A percentile compares a stretch with the other conserved stretches of the same genome.
Evolutionary conservation across 2,888 invertebrate species (phyloP).

Genomic region (Tiphia femorata): DNA sequence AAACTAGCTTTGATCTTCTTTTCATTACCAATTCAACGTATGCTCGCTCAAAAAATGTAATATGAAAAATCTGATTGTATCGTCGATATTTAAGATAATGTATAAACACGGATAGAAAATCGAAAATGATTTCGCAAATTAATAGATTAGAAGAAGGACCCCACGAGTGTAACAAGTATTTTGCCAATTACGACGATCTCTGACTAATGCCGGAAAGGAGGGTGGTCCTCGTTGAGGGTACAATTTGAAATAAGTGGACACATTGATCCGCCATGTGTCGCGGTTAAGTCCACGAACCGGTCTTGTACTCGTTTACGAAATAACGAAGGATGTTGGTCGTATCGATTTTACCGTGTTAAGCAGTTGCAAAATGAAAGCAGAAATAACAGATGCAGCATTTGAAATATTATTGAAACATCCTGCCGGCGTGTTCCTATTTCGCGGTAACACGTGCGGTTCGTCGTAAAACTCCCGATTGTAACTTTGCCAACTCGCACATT

Average conservation of each 20-base stretch:
- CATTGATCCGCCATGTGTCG: constrained; percentile 27
- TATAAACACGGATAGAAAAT: too few relatives aligned
- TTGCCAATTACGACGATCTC: constrained; percentile 58
- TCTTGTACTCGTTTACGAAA: too few relatives aligned
- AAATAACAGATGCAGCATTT: too few relatives aligned
- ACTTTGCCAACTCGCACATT: constrained; percentile 43
- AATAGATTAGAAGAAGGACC: too few relatives aligned
- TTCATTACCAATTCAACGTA: background rate
- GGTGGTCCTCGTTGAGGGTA: constrained; percentile 41
- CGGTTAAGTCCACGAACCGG: too few relatives aligned
- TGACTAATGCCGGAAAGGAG: constrained; percentile 44
- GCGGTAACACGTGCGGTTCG: constrained; percentile 15
- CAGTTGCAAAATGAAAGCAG: too few relatives aligned
- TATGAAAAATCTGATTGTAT: background rate
- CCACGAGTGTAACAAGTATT: too few relatives aligned
- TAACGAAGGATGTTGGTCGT: too few relatives aligned
- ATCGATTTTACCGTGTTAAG: too few relatives aligned
- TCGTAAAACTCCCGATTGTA: constrained; percentile 3
- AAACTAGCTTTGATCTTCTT: background rate
- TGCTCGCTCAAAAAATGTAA: too few relatives aligned
- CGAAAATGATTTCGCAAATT: too few relatives aligned
- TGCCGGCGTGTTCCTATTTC: background rate
- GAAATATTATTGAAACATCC: background rate
- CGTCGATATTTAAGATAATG: background rate
- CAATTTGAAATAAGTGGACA: constrained; percentile 31